Evolutionary conservation across 1,140 invertebrate species (phyloP).

Genomic region (Scaptodrosophila lebanonensis): DNA sequence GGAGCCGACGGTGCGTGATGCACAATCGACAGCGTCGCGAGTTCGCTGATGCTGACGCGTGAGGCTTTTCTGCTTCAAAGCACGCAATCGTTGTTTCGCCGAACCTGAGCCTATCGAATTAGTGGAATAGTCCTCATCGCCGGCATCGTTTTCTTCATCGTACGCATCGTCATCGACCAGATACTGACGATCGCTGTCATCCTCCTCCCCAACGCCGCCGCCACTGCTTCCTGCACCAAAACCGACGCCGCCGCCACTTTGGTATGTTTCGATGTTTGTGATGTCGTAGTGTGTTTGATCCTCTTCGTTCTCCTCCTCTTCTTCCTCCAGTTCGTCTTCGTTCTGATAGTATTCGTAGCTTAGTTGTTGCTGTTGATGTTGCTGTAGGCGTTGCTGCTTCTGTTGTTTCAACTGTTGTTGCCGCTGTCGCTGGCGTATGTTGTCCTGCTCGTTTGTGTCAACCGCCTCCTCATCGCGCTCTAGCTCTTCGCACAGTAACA

Average conservation of each 20-base stretch:
- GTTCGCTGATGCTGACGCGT: conserved; percentile 45
- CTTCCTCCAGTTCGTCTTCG: conserved; percentile 55
- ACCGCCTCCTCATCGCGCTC: conserved; percentile 60
- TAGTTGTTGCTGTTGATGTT: conserved; percentile 49
- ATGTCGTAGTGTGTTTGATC: conserved; percentile 75
- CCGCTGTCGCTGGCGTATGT: conserved; percentile 32
- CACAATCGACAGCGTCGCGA: conserved; percentile 59
- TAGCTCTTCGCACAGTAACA: conserved; percentile 66
- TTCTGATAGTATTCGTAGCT: conserved; percentile 70
- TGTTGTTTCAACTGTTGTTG: too few relatives aligned
- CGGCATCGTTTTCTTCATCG: conserved; percentile 67
- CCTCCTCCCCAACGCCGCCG: conserved; percentile 56
- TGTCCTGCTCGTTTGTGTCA: conserved; percentile 37
- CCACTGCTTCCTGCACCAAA: neutral
- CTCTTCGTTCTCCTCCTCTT: conserved; percentile 66
- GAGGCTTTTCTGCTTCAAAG: conserved; percentile 58
- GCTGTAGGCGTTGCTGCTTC: conserved; percentile 47
- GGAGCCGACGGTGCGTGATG: conserved; percentile 28
- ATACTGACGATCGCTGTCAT: conserved; percentile 69
- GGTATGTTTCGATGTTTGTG: conserved; percentile 74
- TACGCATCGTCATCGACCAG: conserved; percentile 60
- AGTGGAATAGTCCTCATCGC: conserved; percentile 67
- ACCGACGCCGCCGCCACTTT: conserved; percentile 40
- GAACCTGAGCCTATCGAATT: conserved; percentile 65
- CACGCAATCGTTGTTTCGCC: conserved; percentile 61